These are phyloP conservation scores for Corythornis leucogaster DNA, from an alignment of 2,797 vertebrate genomes.

Conservation along the genomic window DNA sequence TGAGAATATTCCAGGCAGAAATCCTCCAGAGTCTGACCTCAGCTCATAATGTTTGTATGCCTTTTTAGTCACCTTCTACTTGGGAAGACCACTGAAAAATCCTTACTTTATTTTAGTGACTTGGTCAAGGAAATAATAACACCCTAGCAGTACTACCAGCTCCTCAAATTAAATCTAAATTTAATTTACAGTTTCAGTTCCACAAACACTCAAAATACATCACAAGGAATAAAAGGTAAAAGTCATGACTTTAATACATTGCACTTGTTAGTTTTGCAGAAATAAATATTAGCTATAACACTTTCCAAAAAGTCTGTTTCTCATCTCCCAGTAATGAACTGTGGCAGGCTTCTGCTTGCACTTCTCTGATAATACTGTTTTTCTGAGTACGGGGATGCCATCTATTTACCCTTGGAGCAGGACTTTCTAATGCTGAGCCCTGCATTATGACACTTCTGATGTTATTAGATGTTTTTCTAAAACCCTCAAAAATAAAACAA, in stretches of 20 bases:
- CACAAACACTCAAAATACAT: neutral
- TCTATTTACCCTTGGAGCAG: neutral
- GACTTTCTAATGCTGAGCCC: neutral
- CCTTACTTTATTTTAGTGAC: neutral
- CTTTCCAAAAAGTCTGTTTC: neutral
- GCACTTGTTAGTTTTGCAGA: neutral
- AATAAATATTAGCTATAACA: neutral
- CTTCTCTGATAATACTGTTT: neutral
- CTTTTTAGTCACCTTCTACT: neutral
- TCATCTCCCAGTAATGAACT: neutral
- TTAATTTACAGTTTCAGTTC: neutral
- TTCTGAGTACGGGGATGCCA: neutral
- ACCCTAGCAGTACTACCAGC: neutral
- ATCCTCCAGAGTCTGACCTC: neutral
- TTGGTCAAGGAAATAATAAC: neutral
- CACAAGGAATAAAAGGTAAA: neutral
- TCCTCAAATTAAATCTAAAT: neutral
- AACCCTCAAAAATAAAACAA: too few species aligned
- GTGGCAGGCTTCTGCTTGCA: neutral
- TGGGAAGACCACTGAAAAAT: neutral
- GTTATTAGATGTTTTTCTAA: neutral
- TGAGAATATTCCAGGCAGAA: neutral
- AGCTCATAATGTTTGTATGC: neutral
- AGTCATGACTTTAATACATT: neutral
- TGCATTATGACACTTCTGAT: neutral